Conservation (phyloP, 2,888 invertebrate species). For the Cetonia aurata region DNA sequence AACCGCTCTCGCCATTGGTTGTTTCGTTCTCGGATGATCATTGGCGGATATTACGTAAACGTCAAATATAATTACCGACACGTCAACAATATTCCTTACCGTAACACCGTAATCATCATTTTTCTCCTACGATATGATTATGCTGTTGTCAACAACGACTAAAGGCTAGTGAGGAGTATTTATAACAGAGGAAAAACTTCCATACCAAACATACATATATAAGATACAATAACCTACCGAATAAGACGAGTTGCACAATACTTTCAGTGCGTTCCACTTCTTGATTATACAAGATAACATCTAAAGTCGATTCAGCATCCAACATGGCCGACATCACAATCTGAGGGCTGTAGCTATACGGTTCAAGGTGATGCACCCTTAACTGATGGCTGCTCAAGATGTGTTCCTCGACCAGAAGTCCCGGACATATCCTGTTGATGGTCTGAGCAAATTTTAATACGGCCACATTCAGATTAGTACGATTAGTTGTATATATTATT, state of each 20-base stretch:
- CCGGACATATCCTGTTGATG: constrained; percentile 75
- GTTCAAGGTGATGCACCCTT: constrained; percentile 63
- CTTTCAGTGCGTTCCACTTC: constrained; percentile 69
- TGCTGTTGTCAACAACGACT: too few species aligned
- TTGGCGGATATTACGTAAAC: too few species aligned
- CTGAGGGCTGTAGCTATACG: constrained; percentile 65
- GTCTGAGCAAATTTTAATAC: constrained; percentile 65
- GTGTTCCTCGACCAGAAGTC: constrained; percentile 75
- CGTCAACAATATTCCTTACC: too few species aligned
- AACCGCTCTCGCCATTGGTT: too few species aligned
- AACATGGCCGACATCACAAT: constrained; percentile 64
- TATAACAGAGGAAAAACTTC: not conserved
- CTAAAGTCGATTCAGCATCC: constrained; percentile 65
- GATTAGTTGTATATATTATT: not conserved
- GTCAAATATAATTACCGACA: too few species aligned
- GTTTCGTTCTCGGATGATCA: too few species aligned
- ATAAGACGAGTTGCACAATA: constrained; percentile 71
- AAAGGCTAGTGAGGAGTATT: too few species aligned
- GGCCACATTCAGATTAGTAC: not conserved
- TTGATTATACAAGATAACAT: constrained; percentile 65
- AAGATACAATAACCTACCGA: constrained; percentile 63
- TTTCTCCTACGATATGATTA: too few species aligned
- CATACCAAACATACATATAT: not conserved
- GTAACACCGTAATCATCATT: too few species aligned
- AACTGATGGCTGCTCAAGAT: constrained; percentile 74